Evolutionary conservation across 1,140 invertebrate species (phyloP).

Genomic region (Micrasema minimum): DNA sequence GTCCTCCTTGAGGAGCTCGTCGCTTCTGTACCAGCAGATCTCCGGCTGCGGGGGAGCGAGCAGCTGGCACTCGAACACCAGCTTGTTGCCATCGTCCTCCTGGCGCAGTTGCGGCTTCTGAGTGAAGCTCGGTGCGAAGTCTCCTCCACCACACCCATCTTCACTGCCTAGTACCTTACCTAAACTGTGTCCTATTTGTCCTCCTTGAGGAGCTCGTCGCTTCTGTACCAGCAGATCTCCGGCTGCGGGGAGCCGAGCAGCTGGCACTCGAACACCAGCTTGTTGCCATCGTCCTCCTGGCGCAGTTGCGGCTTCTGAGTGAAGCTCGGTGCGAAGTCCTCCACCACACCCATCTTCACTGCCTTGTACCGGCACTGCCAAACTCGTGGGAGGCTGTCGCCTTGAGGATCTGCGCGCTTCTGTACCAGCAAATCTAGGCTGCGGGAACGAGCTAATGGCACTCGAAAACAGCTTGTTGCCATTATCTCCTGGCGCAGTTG

Average conservation of each 20-base stretch:
- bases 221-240: no score
- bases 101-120: no score
- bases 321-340: constrained; percentile 97
- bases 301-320: constrained; percentile 95
- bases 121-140: no score
- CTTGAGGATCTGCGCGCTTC: constrained; percentile 85
- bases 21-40: constrained; percentile 91
- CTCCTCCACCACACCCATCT: no score
- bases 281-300: constrained; percentile 95
- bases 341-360: constrained; percentile 66
- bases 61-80: no score
- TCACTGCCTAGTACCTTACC: no score
- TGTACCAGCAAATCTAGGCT: constrained; percentile 94
- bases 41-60: constrained; percentile 93
- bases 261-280: constrained; percentile 96
- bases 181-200: no score
- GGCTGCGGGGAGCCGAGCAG: no score
- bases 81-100: no score
- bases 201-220: no score
- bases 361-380: no score
- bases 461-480: constrained; percentile 96
- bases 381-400: no score
- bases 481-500: constrained; percentile 93
- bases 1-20: constrained; percentile 84
- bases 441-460: constrained; percentile 90